A percentile compares a stretch with the other conserved stretches of the same genome.
Evolutionary conservation across 2,888 invertebrate genomes (phyloP).

Genomic region (Morinoia aosen): DNA sequence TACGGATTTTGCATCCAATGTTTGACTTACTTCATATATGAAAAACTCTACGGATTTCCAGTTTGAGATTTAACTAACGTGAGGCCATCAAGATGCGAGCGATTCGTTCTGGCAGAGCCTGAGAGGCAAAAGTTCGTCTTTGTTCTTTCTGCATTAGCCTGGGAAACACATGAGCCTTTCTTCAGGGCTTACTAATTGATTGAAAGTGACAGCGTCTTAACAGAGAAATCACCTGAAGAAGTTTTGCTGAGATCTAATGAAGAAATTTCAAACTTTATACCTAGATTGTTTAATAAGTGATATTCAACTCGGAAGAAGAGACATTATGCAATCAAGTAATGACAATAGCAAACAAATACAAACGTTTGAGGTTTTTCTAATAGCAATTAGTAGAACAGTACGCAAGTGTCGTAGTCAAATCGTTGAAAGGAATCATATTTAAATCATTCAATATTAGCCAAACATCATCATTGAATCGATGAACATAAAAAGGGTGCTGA

Average conservation of each 20-base stretch:
- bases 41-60: background rate
- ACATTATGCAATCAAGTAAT: background rate
- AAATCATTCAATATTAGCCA: no score
- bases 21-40: no score
- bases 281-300: background rate
- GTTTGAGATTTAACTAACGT: background rate
- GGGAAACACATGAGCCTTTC: background rate
- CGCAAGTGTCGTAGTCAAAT: no score
- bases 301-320: background rate
- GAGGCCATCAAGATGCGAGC: background rate
- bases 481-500: no score
- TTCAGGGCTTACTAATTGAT: no score
- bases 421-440: no score
- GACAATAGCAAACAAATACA: background rate
- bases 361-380: background rate
- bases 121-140: background rate
- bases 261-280: background rate
- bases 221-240: no score
- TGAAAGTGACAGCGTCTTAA: no score
- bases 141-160: background rate
- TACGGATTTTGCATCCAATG: no score
- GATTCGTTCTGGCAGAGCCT: background rate
- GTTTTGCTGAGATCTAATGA: background rate
- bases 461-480: no score
- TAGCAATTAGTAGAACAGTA: no score